Evolutionary conservation across 2,797 vertebrate genomes (phyloP).

Genomic region (Pipistrellus pygmaeus): DNA sequence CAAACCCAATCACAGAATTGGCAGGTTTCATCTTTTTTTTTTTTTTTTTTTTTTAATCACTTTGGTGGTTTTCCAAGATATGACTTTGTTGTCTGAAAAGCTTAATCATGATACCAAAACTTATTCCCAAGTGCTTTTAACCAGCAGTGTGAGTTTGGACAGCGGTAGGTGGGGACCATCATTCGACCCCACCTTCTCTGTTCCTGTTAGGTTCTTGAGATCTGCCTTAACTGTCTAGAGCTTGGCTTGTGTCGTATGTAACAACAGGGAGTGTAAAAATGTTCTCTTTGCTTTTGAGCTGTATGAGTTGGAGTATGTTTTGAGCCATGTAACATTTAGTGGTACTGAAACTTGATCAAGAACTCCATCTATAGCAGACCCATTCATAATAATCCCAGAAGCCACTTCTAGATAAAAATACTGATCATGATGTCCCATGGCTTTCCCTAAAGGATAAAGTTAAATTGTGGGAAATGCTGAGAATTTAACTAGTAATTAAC

Average conservation of each 20-base stretch:
- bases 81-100: slow-evolving; percentile 23
- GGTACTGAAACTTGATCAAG: slow-evolving; percentile 41
- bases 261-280: background rate
- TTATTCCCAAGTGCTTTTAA: background rate
- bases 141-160: background rate
- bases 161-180: background rate
- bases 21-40: background rate
- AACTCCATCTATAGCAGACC: background rate
- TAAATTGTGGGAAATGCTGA: slow-evolving; percentile 56
- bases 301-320: slow-evolving; percentile 25
- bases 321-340: slow-evolving; percentile 15
- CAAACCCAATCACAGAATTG: slow-evolving; percentile 7
- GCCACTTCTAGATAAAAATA: slow-evolving; percentile 54
- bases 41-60: background rate
- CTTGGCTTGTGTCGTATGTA: background rate
- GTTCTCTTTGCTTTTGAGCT: slow-evolving; percentile 49
- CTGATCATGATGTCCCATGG: slow-evolving; percentile 14
- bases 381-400: slow-evolving; percentile 42
- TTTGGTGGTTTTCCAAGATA: slow-evolving; percentile 8
- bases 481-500: slow-evolving; percentile 48
- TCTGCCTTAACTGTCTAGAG: background rate
- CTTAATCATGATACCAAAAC: background rate
- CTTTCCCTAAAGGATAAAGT: slow-evolving; percentile 56
- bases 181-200: background rate
- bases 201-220: background rate